phyloP scores from a whole-genome alignment of 2,797 vertebrate genomes.

The Peromyscus aztecus region DNA sequence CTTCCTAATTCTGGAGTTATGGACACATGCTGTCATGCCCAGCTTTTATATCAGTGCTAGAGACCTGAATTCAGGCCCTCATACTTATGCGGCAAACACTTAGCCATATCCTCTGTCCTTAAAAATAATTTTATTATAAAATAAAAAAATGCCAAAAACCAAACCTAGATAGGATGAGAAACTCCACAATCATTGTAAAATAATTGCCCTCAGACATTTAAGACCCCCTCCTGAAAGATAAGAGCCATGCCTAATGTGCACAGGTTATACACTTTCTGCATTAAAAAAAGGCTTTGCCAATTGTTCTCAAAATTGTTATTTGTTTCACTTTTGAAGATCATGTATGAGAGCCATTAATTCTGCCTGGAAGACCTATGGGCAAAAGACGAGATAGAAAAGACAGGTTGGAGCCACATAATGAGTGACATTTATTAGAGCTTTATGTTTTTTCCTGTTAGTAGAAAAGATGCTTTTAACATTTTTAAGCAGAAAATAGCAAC shows the following conservation, averaged over 20 bases:
- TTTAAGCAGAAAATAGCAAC: not conserved
- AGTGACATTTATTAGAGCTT: not conserved
- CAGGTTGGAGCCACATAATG: not conserved
- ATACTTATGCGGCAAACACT: not conserved
- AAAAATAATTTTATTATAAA: not conserved
- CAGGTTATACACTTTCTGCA: not conserved
- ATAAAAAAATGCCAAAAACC: not conserved
- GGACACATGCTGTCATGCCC: not conserved
- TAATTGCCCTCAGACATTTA: not conserved
- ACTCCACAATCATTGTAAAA: not conserved
- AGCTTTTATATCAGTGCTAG: not conserved
- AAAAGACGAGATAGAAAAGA: not conserved
- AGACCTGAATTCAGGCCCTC: not conserved
- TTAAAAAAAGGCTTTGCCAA: not conserved
- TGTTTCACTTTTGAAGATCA: conserved; percentile 32
- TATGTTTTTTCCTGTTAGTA: not conserved
- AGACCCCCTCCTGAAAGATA: not conserved
- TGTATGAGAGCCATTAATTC: not conserved
- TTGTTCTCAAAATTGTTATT: not conserved
- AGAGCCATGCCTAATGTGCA: not conserved
- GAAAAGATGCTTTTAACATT: not conserved
- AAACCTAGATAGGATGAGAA: not conserved
- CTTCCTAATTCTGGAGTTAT: not conserved
- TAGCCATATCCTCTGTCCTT: not conserved
- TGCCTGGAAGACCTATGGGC: not conserved